Evolutionary conservation across 2,888 invertebrate species (phyloP), one percentile per base, ranked within the genome.

Genomic region (Stenurella melanura): DNA sequence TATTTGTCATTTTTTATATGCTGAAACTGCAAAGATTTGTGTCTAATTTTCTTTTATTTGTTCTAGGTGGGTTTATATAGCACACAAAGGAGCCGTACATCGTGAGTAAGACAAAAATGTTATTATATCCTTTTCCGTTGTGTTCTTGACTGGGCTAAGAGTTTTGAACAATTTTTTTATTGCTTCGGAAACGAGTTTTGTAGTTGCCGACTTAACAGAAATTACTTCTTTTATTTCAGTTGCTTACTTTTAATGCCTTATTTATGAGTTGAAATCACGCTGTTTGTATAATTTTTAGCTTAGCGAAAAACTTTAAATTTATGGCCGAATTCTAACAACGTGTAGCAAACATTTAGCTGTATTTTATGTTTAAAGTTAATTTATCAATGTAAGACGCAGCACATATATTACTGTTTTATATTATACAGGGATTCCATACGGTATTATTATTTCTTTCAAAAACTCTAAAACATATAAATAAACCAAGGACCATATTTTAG

Each of bases 1-100:
- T 18, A 34, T 54, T 73, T 19, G 30, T 30, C 54, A 64, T 42
- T 54, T 64, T 63, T 68, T 26, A 15, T 17, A 21, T 56, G 12
- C 26, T 30, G 21, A 30, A 18, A 19, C 50, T 10, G 21, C n/a
- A 9, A 64, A 54, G 66, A 73, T 73, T 73, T 73, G 66, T 73
- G 57, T 73, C 57, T 66, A 73, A 73, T 73, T 66, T 66, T 66
- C 56, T 73, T 66, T 57, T 64, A 64, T 71, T 73, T 73, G 56
- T 66, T 73, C 56, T 50, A 69, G 66, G 64, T 58, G 64, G 66
- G 73, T 66, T 66, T 30, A 18, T 42, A 61, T 57, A 34, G 26
- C 73, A 73, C 73, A 57, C 73, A 64, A 26, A 57, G 66, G 66
- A 60, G 66, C 19, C 67, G 42, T 67, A 69, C 11, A 26, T 34